phyloP scores from a whole-genome alignment of 2,797 vertebrate genomes.

The Novumbra hubbsi region DNA sequence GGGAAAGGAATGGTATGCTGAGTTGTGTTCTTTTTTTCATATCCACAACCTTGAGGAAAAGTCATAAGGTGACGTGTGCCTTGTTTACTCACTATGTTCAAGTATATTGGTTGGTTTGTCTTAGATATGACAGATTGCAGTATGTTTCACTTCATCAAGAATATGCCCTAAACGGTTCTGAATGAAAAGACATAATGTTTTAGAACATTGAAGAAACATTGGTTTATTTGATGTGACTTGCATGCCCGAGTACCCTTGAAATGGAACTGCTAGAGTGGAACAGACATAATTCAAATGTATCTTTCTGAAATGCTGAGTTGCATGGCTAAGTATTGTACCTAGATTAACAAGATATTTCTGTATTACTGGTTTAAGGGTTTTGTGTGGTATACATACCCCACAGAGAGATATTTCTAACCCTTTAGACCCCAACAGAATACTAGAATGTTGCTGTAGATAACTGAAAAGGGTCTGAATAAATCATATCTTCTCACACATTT shows the following conservation, averaged over 20 bases:
- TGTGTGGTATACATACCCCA: no score
- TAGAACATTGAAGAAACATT: neutral
- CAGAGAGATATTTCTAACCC: no score
- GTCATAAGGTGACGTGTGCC: neutral
- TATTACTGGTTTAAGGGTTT: no score
- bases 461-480: no score
- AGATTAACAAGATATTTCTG: no score
- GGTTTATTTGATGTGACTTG: neutral
- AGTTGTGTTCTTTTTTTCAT: neutral
- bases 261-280: neutral
- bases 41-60: neutral
- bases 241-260: neutral
- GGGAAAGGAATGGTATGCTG: neutral
- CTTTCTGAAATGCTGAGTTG: neutral
- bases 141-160: neutral
- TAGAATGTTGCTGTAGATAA: no score
- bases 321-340: neutral
- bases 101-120: neutral
- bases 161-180: neutral
- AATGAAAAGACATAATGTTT: neutral
- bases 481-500: no score
- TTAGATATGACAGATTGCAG: neutral
- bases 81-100: neutral
- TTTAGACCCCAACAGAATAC: no score
- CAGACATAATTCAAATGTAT: neutral